These are phyloP conservation scores for Strigamia maritima DNA, from an alignment of 2,888 invertebrate species.

Conservation along the genomic window DNA sequence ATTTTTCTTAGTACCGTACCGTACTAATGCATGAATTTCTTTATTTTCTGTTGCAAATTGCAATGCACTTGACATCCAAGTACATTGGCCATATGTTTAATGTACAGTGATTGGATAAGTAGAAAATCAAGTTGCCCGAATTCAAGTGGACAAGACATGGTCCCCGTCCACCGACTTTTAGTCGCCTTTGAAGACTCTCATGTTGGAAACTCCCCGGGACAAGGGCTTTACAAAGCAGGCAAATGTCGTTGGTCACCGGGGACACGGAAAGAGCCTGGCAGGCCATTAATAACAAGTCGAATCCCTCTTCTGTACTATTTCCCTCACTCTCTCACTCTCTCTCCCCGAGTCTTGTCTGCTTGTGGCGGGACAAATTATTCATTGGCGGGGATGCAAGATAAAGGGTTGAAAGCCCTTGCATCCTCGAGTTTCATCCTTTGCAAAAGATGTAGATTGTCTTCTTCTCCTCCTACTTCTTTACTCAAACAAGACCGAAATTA, in stretches of 20 bases:
- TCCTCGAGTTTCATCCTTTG: conserved; percentile 12
- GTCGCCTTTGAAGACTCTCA: neutral
- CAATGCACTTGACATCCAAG: neutral
- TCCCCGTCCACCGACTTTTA: neutral
- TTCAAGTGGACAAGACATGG: conserved; percentile 13
- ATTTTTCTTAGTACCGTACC: too few relatives aligned
- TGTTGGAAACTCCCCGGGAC: conserved; percentile 15
- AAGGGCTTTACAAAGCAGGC: conserved; percentile 11
- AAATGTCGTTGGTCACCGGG: conserved; percentile 26
- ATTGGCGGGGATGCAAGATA: conserved; percentile 26
- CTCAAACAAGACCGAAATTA: conserved; percentile 25
- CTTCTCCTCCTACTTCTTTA: neutral
- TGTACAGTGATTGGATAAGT: neutral
- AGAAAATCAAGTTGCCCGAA: neutral
- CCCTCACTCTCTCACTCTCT: neutral
- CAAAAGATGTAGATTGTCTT: neutral
- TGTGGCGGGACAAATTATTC: conserved; percentile 27
- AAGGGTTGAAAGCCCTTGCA: conserved; percentile 18
- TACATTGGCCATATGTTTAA: neutral
- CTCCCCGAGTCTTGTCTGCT: conserved; percentile 22
- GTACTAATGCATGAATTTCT: neutral
- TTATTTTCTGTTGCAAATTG: neutral
- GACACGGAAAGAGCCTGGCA: conserved; percentile 19
- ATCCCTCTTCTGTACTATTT: conserved; percentile 16
- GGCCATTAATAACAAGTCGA: conserved; percentile 21